Conservation (phyloP, 2,888 invertebrate species). For the Venusia cambrica region DNA sequence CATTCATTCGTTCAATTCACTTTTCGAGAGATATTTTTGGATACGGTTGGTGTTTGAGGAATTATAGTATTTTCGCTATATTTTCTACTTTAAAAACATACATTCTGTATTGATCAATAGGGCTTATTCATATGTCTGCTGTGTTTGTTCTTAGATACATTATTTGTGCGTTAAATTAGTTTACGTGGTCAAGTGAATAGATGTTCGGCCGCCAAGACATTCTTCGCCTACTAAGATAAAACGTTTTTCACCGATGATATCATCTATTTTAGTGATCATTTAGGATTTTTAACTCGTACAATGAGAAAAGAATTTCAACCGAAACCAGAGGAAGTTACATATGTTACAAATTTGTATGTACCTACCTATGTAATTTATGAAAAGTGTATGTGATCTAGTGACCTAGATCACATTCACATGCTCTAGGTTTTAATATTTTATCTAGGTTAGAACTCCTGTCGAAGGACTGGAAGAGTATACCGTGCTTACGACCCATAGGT, state of each 20-base stretch:
- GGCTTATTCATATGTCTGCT: conserved; percentile 37
- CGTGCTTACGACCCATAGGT: no score
- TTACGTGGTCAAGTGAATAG: neutral
- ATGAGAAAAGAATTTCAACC: neutral
- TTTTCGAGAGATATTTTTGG: conserved; percentile 48
- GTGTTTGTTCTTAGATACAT: conserved; percentile 31
- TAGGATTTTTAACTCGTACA: conserved; percentile 3
- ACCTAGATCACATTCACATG: conserved; percentile 8
- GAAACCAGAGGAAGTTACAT: no score
- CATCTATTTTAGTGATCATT: conserved; percentile 37
- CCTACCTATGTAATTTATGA: no score
- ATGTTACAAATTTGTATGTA: no score
- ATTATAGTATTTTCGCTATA: conserved; percentile 26
- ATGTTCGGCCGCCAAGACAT: conserved; percentile 10
- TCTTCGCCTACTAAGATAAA: conserved; percentile 10
- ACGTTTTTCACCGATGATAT: conserved; percentile 45
- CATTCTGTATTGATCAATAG: neutral
- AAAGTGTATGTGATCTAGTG: no score
- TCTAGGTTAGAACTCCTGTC: no score
- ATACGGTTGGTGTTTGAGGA: conserved; percentile 42
- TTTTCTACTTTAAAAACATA: conserved; percentile 11
- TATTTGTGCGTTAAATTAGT: conserved; percentile 1
- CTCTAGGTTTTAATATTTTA: conserved; percentile 3
- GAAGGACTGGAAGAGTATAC: no score
- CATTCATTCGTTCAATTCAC: conserved; percentile 15